These are phyloP conservation scores for Clarias pachynema DNA, from an alignment of 2,797 vertebrate species.

Conservation along the genomic window DNA sequence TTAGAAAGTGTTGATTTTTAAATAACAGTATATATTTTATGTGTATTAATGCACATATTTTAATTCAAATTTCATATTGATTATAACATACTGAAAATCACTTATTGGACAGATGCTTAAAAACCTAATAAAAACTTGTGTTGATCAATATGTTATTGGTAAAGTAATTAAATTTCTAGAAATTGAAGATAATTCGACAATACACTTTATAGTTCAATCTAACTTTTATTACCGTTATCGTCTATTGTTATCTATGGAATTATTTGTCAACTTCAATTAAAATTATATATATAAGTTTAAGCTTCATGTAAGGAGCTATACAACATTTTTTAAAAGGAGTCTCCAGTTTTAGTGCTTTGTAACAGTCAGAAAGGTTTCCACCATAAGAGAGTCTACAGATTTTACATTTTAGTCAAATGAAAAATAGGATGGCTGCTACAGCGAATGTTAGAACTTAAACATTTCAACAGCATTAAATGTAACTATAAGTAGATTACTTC, in stretches of 20 bases:
- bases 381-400: neutral
- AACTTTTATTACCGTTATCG: too few species aligned
- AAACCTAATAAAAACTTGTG: neutral
- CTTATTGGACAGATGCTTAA: too few species aligned
- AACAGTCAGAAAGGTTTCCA: neutral
- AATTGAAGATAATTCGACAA: too few species aligned
- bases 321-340: neutral
- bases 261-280: too few species aligned
- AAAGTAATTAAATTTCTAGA: too few species aligned
- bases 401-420: neutral
- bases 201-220: too few species aligned
- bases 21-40: neutral
- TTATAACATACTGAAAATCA: neutral
- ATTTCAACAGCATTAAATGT: neutral
- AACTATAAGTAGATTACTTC: neutral
- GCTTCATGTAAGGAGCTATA: neutral
- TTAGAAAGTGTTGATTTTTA: neutral
- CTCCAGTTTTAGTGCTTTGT: neutral
- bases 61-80: too few species aligned
- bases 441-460: neutral
- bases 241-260: too few species aligned
- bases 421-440: neutral
- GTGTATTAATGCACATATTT: neutral
- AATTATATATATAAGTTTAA: too few species aligned
- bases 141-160: neutral